Base-by-base conservation (phyloP, 2,797 vertebrate species). In the Acomys russatus region DNA sequence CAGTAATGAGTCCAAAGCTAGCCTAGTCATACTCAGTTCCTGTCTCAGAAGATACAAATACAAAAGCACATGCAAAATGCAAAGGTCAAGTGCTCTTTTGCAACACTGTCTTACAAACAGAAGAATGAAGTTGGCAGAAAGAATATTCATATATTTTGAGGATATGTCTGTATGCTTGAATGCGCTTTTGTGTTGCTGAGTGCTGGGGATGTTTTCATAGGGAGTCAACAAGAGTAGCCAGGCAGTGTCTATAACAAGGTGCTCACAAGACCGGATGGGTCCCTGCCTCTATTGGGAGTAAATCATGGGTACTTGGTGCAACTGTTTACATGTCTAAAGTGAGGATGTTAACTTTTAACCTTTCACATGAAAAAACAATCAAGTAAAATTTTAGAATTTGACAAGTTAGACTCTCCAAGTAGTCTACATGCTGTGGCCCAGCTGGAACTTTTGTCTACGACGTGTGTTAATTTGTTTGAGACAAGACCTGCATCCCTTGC, bases 301-400 rank as follows among this genome's bases (percentile, higher is more conserved):
- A 93, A 73, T 59, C 64, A 59, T 85, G 11, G 9, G 12, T n/a
- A 84, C 51, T 70, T 63, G 18, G 38, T 7, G 3, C 6, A 23
- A 0, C 6, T 11, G 35, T 93, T 93, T 79, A 66, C 35, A 9
- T 85, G 54, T 88, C 30, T 97, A 74, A 80, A 92, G 49, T 85
- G 23, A 90, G 10, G 49, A 3, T 77, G 35, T 76, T 78, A 85
- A 78, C 82, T 44, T 78, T 80, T 30, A 35, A 73, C 49, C 61
- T 87, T 87, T 87, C 2, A 59, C 9, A 17, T 88, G 44, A 35
- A 44, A 30, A 85, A 78, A 83, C 33, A 68, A 35, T 91, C 28
- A 49, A 33, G 14, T 73, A 20, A 17, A 64, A 2, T 35, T 73
- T 44, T 10, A 66, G n/a, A 85, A 92, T 89, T 89, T 14, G 35